Base-by-base conservation (phyloP, 2,797 vertebrate species). In the Melopsittacus undulatus region DNA sequence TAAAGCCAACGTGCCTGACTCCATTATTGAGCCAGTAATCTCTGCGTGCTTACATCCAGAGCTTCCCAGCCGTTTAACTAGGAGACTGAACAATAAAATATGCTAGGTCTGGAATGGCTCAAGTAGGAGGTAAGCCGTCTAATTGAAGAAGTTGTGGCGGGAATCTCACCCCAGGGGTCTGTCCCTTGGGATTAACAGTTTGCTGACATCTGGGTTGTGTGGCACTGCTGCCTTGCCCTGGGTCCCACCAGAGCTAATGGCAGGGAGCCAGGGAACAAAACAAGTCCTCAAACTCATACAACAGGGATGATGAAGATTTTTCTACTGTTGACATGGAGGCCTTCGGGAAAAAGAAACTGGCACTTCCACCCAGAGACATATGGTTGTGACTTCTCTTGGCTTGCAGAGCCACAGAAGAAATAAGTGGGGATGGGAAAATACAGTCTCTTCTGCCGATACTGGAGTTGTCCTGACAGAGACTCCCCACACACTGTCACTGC, bases 171-270 rank as follows among this genome's bases (percentile, higher is more conserved):
- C 48, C 61, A 81, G 95, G 95, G 85, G 29, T 90, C 95, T 96
- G 94, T 97, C 95, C 92, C 70, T 96, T 94, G 85, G 92, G 91
- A 97, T 97, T 96, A 96, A 83, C 3, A 9, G 34, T 92, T 94
- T 84, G 75, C 72, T 96, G 95, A 96, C 78, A 94, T 94, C 74
- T 97, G 86, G 87, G 77, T 70, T 96, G 64, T 0, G 0, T 94
- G 91, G 83, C 81, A 85, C 72, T 72, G 83, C 83, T 87, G 78
- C 45, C 59, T 93, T 83, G 90, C 88, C 86, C 86, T 85, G 61
- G 64, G 83, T 94, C 88, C 85, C 85, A 94, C 61, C 49, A 54
- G 68, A 43, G 42, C 52, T 62, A 42, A 92, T 80, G 90, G 85
- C 92, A 84, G 67, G 45, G 61, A 95, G 90, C 90, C 94, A 90